Evolutionary conservation across 2,888 invertebrate species (phyloP).

Genomic region (Monoplex corrugatus): DNA sequence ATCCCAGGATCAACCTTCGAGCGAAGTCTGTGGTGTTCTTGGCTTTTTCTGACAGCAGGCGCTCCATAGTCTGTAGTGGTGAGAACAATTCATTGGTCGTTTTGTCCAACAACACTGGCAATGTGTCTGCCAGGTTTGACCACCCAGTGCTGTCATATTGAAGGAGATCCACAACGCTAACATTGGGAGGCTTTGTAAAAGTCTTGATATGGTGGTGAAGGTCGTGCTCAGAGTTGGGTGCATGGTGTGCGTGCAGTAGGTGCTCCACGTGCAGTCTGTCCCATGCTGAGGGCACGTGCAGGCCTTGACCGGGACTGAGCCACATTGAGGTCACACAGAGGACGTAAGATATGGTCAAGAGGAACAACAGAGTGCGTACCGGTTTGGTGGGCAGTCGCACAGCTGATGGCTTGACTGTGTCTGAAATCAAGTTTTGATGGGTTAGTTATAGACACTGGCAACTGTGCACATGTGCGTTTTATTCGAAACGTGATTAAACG

Average conservation of each 20-base stretch:
- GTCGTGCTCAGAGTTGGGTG: not conserved
- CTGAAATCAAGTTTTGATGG: not conserved
- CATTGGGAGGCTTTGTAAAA: too few species aligned
- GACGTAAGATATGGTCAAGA: not conserved
- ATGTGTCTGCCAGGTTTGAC: too few species aligned
- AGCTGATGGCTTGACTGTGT: not conserved
- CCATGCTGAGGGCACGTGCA: not conserved
- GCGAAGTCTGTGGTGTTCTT: not conserved
- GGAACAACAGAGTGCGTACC: not conserved
- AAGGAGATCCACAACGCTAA: too few species aligned
- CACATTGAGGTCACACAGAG: too few species aligned
- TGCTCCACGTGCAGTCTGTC: not conserved
- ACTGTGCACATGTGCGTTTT: not conserved
- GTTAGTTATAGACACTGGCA: not conserved
- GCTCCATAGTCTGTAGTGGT: not conserved
- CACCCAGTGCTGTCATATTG: too few species aligned
- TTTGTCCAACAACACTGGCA: not conserved
- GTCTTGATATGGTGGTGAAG: too few species aligned
- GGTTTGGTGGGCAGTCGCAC: not conserved
- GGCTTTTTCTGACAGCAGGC: not conserved
- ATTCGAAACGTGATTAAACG: too few species aligned
- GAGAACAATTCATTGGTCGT: not conserved
- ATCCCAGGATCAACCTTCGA: not conserved
- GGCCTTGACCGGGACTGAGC: not conserved
- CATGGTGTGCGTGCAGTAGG: not conserved